phyloP scores from a whole-genome alignment of 1,140 invertebrate species.

The Antheraea mylitta region DNA sequence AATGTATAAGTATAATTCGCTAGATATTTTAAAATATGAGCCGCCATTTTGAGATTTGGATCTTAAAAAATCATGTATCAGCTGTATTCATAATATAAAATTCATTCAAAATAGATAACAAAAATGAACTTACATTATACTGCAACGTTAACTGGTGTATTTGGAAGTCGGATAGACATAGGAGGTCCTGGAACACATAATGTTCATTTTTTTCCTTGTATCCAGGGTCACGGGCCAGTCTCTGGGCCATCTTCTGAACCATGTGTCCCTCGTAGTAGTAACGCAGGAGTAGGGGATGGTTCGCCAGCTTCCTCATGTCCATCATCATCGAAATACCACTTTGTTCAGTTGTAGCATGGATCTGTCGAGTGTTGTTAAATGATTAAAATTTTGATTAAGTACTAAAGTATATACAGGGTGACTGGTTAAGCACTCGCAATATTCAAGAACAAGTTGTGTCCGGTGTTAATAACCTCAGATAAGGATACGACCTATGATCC shows the following conservation, averaged over 20 bases:
- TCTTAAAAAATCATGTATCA: no score
- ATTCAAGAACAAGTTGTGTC: no score
- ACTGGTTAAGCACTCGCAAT: no score
- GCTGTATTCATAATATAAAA: no score
- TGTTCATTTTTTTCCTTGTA: slow-evolving; percentile 91
- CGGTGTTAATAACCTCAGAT: no score
- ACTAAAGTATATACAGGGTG: no score
- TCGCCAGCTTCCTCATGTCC: slow-evolving; percentile 92
- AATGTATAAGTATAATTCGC: no score
- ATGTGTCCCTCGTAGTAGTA: slow-evolving; percentile 88
- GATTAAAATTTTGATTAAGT: neutral
- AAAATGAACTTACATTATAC: slow-evolving; percentile 78
- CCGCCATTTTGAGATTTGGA: no score
- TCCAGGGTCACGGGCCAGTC: slow-evolving; percentile 84
- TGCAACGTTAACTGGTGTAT: slow-evolving; percentile 88
- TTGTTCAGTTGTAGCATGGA: slow-evolving; percentile 76
- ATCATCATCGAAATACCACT: slow-evolving; percentile 91
- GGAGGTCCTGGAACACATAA: slow-evolving; percentile 92
- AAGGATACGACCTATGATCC: no score
- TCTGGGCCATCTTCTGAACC: slow-evolving; percentile 85
- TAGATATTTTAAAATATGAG: no score
- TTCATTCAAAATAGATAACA: no score
- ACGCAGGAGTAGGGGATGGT: slow-evolving; percentile 92
- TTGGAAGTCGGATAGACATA: slow-evolving; percentile 94
- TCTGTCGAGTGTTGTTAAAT: slow-evolving; percentile 31